These are phyloP conservation scores for Heliconius erato DNA, from an alignment of 2,888 invertebrate species.

Conservation along the genomic window DNA sequence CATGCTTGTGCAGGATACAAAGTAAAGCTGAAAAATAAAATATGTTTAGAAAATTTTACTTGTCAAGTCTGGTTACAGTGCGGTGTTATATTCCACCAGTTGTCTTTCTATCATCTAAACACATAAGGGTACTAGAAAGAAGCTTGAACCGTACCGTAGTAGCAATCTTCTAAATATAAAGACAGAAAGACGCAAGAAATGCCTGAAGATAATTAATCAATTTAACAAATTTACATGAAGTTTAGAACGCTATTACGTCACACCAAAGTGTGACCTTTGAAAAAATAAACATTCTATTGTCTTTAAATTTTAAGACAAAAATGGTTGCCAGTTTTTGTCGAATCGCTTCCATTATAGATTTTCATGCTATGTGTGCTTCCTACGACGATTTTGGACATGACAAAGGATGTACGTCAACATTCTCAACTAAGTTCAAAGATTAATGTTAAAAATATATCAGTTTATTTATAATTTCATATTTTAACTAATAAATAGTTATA, in stretches of 20 bases:
- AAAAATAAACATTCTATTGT: conserved; percentile 21
- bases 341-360: neutral
- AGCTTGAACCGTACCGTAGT: too few relatives aligned
- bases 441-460: neutral
- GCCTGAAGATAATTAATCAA: too few relatives aligned
- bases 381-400: conserved; percentile 1
- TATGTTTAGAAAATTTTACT: neutral
- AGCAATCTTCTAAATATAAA: too few relatives aligned
- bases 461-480: too few relatives aligned
- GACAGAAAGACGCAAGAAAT: too few relatives aligned
- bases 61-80: neutral
- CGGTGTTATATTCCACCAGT: neutral
- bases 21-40: neutral
- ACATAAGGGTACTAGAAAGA: too few relatives aligned
- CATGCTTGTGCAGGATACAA: too few relatives aligned
- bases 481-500: neutral
- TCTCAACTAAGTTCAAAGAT: conserved; percentile 5
- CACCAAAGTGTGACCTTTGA: neutral
- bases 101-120: too few relatives aligned
- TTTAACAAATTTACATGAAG: neutral
- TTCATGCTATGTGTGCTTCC: neutral
- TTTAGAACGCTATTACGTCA: neutral
- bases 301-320: conserved; percentile 20
- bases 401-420: conserved; percentile 37
- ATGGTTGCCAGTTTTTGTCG: conserved; percentile 21